phyloP scores from a whole-genome alignment of 2,888 invertebrate species.

The Clunio marinus region DNA sequence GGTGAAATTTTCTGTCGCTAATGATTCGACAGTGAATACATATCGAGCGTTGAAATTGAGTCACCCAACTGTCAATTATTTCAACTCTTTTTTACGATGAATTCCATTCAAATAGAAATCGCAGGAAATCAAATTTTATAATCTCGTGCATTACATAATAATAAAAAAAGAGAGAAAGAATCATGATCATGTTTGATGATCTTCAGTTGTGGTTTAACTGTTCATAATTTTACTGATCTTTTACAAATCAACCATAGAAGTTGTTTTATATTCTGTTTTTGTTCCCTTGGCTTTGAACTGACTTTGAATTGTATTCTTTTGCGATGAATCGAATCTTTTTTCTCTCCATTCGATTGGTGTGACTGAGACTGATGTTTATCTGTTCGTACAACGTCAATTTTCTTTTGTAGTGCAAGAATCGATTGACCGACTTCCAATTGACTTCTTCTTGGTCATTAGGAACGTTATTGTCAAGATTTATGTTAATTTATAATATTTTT shows the following conservation, averaged over 20 bases:
- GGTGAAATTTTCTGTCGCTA: background rate
- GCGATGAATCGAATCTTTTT: no score
- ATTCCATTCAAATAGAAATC: background rate
- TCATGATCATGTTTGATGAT: background rate
- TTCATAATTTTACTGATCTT: background rate
- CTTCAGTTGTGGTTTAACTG: background rate
- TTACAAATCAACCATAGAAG: no score
- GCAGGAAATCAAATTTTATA: background rate
- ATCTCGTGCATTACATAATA: background rate
- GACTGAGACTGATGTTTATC: no score
- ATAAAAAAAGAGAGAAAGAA: background rate
- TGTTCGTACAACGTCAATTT: no score
- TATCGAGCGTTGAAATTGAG: background rate
- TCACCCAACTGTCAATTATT: background rate
- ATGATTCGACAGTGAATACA: background rate
- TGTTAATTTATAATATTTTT: no score
- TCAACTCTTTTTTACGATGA: background rate
- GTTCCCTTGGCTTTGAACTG: no score
- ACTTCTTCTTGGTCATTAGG: background rate
- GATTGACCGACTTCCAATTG: background rate
- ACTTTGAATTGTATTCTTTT: no score
- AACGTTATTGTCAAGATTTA: no score
- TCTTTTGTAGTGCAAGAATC: no score
- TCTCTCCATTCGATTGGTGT: no score
- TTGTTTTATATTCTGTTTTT: no score